These are phyloP conservation scores for Parasteatoda lunata DNA, from an alignment of 2,888 invertebrate genomes.

Conservation along the genomic window DNA sequence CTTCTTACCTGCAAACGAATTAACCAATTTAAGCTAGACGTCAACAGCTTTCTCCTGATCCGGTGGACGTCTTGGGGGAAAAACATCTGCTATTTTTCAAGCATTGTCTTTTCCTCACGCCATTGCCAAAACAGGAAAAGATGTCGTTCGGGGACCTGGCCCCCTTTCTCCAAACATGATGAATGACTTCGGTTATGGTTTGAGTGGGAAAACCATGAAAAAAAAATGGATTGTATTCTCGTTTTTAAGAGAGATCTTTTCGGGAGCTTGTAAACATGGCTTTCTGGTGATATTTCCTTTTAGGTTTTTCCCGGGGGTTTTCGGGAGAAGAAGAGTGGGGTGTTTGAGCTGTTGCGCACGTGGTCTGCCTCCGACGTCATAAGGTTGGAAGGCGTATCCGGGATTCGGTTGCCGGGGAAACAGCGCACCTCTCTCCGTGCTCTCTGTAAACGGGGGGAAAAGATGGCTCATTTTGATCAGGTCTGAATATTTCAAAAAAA, in stretches of 20 bases:
- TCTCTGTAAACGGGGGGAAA: background rate
- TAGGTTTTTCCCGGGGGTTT: constrained; percentile 40
- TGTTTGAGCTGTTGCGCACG: constrained; percentile 51
- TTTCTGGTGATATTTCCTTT: constrained; percentile 22
- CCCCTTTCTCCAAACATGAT: background rate
- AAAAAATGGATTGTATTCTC: background rate
- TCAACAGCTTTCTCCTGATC: constrained; percentile 15
- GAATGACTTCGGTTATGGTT: background rate
- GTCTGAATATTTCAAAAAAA: too few species aligned
- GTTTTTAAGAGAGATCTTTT: constrained; percentile 10
- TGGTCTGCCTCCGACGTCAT: constrained; percentile 56
- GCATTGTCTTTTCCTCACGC: constrained; percentile 26
- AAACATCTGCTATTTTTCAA: constrained; percentile 35
- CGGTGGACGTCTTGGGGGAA: constrained; percentile 6
- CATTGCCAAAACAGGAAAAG: constrained; percentile 32
- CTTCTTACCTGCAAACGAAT: constrained; percentile 30
- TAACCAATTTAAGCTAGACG: constrained; percentile 12
- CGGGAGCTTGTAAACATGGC: constrained; percentile 11
- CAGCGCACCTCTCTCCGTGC: constrained; percentile 24
- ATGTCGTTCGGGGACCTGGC: constrained; percentile 18
- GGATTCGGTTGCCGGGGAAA: constrained; percentile 39
- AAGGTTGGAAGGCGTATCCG: constrained; percentile 41
- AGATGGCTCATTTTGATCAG: constrained; percentile 30
- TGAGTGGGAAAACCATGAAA: background rate
- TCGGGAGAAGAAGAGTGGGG: constrained; percentile 8